Evolutionary conservation across 2,797 vertebrate genomes (phyloP), one percentile per base, ranked within the genome.

Genomic region (Melanitta fusca): DNA sequence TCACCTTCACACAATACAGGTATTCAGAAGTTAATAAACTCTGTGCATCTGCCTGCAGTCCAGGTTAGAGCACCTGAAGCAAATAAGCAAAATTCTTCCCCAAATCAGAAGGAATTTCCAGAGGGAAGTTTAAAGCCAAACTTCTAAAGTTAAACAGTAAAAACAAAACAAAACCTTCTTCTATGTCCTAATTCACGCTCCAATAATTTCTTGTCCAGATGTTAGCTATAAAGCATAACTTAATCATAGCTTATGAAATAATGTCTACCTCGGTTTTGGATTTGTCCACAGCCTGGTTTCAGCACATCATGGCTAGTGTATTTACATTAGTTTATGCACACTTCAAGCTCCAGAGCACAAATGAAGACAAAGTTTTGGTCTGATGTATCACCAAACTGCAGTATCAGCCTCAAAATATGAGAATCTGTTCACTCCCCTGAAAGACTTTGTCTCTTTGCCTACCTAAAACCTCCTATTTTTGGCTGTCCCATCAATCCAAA

Each of bases 31-130:
- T 41, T 16, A 30, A 77, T 27, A 77, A 77, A 14, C n/a, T 51
- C 6, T 6, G 8, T 22, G 25, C 16, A 14, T 12, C 53, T 39
- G 43, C 18, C 36, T 56, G 39, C 34, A 24, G 18, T 45, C 25
- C 20, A 49, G 0, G 0, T 47, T 19, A 58, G 13, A 71, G 27
- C 14, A 39, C 13, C 28, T 45, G 43, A 49, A 64, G 0, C 13
- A 30, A 49, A 43, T 47, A 72, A 68, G 14, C 8, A 3, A 49
- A 32, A 14, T 54, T 72, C 34, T 43, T 62, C 54, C 20, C 41
- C 4, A 80, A 93, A 69, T 32, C 60, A 34, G 54, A 56, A 43
- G 24, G 21, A 25, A 73, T 54, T 88, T 64, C 22, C 34, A 78
- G 66, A 38, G 17, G 43, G 17, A 32, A 60, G 14, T 56, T 82